Evolutionary conservation across 2,888 invertebrate genomes (phyloP).

Genomic region (Ochropacha duplaris): DNA sequence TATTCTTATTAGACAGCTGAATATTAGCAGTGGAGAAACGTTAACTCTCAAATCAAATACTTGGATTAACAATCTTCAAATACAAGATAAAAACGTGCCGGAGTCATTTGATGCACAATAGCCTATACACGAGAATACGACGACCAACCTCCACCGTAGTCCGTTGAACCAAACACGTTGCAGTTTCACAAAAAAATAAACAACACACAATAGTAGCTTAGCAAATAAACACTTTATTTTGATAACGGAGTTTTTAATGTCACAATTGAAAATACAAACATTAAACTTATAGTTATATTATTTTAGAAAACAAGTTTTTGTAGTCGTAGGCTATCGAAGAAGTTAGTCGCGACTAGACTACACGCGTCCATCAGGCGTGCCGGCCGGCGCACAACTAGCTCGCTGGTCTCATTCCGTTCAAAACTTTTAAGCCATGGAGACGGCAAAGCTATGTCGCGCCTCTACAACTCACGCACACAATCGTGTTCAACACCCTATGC

Average conservation of each 20-base stretch:
- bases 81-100: slow-evolving; percentile 48
- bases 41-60: background rate
- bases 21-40: background rate
- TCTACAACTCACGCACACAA: slow-evolving; percentile 80
- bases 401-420: slow-evolving; percentile 72
- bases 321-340: slow-evolving; percentile 70
- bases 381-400: slow-evolving; percentile 80
- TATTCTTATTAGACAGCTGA: background rate
- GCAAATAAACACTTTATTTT: slow-evolving; percentile 58
- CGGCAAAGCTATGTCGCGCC: slow-evolving; percentile 83
- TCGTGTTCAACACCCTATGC: slow-evolving; percentile 72
- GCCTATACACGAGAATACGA: slow-evolving; percentile 67
- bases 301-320: slow-evolving; percentile 62
- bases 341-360: slow-evolving; percentile 57
- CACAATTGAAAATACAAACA: slow-evolving; percentile 34
- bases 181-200: slow-evolving; percentile 78
- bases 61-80: slow-evolving; percentile 10
- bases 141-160: slow-evolving; percentile 79
- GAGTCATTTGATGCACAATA: slow-evolving; percentile 68
- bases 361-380: slow-evolving; percentile 66
- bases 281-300: slow-evolving; percentile 40
- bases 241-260: slow-evolving; percentile 31
- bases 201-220: slow-evolving; percentile 55
- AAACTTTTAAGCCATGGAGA: slow-evolving; percentile 83
- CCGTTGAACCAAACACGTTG: slow-evolving; percentile 83